Percentiles rank a stretch among this genome's conserved stretches.
phyloP scores from a whole-genome alignment of 1,140 invertebrate genomes.

The Hylaeus anthracinus region DNA sequence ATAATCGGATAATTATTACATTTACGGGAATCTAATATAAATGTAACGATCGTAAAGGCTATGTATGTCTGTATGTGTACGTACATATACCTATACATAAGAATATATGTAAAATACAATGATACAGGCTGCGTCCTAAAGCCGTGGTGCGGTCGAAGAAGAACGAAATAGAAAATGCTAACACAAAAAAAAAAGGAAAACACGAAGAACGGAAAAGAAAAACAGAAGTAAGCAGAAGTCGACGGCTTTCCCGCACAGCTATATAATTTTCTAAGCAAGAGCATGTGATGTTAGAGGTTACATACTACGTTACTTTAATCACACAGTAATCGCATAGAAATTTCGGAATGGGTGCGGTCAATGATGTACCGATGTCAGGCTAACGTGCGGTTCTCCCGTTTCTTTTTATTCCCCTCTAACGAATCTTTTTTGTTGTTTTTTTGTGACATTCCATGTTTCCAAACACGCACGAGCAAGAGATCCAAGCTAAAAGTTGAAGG shows the following conservation, averaged over 20 bases:
- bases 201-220: neutral
- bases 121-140: conserved; percentile 29
- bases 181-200: neutral
- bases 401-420: conserved; percentile 42
- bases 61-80: conserved; percentile 39
- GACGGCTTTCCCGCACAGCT: conserved; percentile 58
- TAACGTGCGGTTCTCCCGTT: conserved; percentile 55
- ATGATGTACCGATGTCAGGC: conserved; percentile 40
- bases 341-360: conserved; percentile 44
- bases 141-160: conserved; percentile 7
- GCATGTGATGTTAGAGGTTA: conserved; percentile 74
- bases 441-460: conserved; percentile 77
- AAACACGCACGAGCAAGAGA: conserved; percentile 62
- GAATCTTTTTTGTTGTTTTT: conserved; percentile 66
- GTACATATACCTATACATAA: neutral
- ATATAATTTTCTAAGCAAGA: conserved; percentile 68
- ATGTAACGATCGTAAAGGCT: conserved; percentile 61
- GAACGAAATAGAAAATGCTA: neutral
- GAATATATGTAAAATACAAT: conserved; percentile 43
- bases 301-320: conserved; percentile 53
- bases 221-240: neutral
- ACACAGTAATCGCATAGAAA: conserved; percentile 50
- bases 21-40: conserved; percentile 63
- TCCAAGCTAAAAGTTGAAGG: conserved; percentile 43
- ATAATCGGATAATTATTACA: conserved; percentile 64